A percentile compares a stretch with the other conserved stretches of the same genome.
phyloP scores from a whole-genome alignment of 2,113 vertebrate genomes.

The Etia nguti region DNA sequence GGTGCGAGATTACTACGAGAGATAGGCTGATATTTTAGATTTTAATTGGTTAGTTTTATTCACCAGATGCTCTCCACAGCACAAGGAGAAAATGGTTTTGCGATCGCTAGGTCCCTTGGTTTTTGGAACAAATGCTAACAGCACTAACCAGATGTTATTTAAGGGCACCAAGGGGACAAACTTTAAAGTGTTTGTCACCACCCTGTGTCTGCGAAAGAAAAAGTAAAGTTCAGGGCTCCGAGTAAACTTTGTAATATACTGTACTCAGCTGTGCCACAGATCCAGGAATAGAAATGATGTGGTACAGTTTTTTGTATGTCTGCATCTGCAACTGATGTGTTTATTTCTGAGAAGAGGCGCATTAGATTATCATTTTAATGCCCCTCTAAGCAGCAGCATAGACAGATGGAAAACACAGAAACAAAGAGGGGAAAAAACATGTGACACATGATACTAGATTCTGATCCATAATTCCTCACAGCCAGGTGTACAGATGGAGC shows the following conservation, averaged over 20 bases:
- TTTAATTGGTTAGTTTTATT: conserved; percentile 37
- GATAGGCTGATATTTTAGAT: not conserved
- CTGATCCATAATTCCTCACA: not conserved
- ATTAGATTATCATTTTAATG: conserved; percentile 15
- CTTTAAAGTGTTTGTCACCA: conserved; percentile 1
- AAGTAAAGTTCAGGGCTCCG: conserved; percentile 12
- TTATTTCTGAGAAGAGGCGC: not conserved
- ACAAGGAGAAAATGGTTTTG: not conserved
- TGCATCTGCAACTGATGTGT: not conserved
- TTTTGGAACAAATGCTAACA: conserved; percentile 39
- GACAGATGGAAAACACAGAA: not conserved
- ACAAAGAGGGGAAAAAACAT: not conserved
- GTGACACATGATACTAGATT: conserved; percentile 36
- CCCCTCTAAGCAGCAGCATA: not conserved
- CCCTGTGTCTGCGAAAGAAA: not conserved
- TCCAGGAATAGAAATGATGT: conserved; percentile 7
- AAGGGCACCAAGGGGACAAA: conserved; percentile 20
- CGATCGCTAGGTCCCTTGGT: not conserved
- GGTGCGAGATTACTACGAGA: not conserved
- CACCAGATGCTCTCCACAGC: conserved; percentile 7
- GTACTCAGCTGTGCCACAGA: conserved; percentile 40
- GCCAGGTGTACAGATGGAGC: not conserved
- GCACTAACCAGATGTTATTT: conserved; percentile 50
- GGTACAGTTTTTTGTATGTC: not conserved
- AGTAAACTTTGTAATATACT: conserved; percentile 26